phyloP scores from a whole-genome alignment of 2,797 vertebrate species.

The Gambusia yucatana region DNA sequence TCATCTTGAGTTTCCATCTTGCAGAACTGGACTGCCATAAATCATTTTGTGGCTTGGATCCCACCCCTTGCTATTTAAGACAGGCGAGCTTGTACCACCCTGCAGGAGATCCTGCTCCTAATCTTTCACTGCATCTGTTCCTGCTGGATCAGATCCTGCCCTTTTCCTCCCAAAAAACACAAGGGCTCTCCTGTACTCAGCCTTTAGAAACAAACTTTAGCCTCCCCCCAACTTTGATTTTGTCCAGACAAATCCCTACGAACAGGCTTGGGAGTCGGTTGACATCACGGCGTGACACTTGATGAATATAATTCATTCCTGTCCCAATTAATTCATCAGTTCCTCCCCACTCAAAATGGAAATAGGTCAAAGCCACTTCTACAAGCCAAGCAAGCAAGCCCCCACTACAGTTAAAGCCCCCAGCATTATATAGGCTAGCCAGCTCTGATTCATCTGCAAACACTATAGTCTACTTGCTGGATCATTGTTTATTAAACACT shows the following conservation, averaged over 20 bases:
- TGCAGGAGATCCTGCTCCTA: constrained; percentile 2
- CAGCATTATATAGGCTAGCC: constrained; percentile 66
- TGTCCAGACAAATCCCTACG: not conserved
- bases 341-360: constrained; percentile 68
- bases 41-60: not conserved
- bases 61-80: not conserved
- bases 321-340: constrained; percentile 75
- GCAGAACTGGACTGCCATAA: not conserved
- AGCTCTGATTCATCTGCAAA: constrained; percentile 42
- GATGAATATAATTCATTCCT: constrained; percentile 68
- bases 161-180: not conserved
- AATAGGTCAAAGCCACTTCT: constrained; percentile 72
- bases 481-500: constrained; percentile 61
- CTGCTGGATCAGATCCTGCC: constrained; percentile 15
- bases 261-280: constrained; percentile 34
- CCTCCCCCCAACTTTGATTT: constrained; percentile 6
- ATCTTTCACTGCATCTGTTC: constrained; percentile 13
- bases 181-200: not conserved
- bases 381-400: constrained; percentile 18
- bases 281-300: constrained; percentile 42
- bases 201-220: constrained; percentile 21
- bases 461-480: constrained; percentile 12
- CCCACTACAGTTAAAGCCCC: constrained; percentile 52
- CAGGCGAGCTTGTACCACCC: constrained; percentile 8
- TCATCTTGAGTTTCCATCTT: not conserved